These are phyloP conservation scores for Tenthredo scrophulariae DNA, from an alignment of 2,888 invertebrate genomes.

Conservation along the genomic window DNA sequence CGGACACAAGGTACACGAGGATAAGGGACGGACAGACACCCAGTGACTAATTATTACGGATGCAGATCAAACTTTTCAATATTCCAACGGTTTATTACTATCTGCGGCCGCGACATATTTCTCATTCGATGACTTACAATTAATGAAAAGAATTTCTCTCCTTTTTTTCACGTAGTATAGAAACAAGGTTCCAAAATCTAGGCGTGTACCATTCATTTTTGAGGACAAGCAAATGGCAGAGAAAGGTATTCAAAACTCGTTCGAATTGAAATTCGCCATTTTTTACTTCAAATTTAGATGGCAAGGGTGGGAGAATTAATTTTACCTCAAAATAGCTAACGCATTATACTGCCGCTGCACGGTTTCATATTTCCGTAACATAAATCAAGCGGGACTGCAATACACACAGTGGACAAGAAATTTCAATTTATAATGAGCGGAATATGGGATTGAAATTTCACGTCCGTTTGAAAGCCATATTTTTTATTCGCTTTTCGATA, in stretches of 20 bases:
- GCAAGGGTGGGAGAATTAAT: not conserved
- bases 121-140: not conserved
- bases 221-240: not conserved
- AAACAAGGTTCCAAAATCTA: not conserved
- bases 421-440: not conserved
- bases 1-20: slow-evolving; percentile 10
- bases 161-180: not conserved
- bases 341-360: not conserved
- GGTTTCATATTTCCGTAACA: slow-evolving; percentile 8
- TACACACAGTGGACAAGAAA: slow-evolving; percentile 3
- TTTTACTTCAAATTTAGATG: not conserved
- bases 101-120: not conserved
- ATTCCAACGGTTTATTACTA: slow-evolving; percentile 76
- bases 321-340: not conserved
- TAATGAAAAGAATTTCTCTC: not conserved
- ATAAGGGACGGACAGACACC: slow-evolving; percentile 22
- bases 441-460: not conserved
- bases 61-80: slow-evolving; percentile 70
- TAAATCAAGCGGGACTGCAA: not conserved
- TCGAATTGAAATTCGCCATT: not conserved
- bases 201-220: not conserved
- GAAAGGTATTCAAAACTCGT: not conserved
- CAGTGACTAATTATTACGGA: slow-evolving; percentile 47
- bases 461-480: not conserved
- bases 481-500: not conserved